phyloP scores from a whole-genome alignment of 1,140 invertebrate species.

The Holotrichia oblita region DNA sequence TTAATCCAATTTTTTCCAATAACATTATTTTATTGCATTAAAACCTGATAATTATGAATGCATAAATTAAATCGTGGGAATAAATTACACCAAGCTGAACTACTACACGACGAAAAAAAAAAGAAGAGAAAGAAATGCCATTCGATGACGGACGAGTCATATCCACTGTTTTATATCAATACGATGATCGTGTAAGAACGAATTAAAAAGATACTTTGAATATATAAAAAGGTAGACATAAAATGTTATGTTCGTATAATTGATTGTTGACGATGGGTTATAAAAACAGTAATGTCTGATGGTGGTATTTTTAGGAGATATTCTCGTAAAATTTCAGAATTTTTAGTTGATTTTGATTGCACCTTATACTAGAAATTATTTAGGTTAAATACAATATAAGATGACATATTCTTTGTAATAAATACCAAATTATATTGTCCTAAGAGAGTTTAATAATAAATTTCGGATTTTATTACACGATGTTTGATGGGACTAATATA shows the following conservation, averaged over 20 bases:
- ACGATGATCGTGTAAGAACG: not conserved
- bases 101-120: not conserved
- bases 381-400: slow-evolving; percentile 8
- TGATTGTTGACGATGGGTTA: not conserved
- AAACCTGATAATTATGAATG: not conserved
- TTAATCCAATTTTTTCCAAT: not conserved
- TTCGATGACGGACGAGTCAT: not conserved
- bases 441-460: not conserved
- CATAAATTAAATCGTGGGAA: not conserved
- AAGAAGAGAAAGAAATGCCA: not conserved
- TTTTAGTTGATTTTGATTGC: slow-evolving; percentile 7
- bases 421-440: not conserved
- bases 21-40: not conserved
- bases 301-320: not conserved
- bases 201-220: not conserved
- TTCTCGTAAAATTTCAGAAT: slow-evolving; percentile 15
- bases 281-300: not conserved
- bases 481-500: not conserved
- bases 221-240: not conserved
- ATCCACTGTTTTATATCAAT: not conserved
- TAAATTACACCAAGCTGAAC: not conserved
- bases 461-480: not conserved
- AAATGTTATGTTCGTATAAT: not conserved
- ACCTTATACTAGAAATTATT: not conserved
- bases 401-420: not conserved